Percentiles rank a stretch among this genome's conserved stretches.
phyloP scores from a whole-genome alignment of 2,888 invertebrate species.

The Hyles lineata region DNA sequence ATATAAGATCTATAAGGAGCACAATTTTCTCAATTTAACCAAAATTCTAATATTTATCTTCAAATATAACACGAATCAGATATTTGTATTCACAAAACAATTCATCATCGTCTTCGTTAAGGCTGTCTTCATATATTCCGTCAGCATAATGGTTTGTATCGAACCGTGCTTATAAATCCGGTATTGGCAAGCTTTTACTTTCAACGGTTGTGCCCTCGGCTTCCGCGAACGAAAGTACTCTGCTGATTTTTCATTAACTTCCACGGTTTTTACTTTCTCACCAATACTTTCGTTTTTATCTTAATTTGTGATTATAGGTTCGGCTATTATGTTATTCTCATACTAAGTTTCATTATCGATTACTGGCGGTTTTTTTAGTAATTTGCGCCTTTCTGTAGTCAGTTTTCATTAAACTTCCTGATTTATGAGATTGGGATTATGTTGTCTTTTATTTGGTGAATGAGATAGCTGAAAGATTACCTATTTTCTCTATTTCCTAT shows the following conservation, averaged over 20 bases:
- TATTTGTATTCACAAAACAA: neutral
- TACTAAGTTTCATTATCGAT: no score
- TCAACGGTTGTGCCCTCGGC: constrained; percentile 50
- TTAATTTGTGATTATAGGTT: constrained; percentile 4
- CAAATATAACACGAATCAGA: neutral
- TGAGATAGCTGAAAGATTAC: no score
- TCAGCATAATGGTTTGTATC: constrained; percentile 6
- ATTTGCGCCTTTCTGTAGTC: no score
- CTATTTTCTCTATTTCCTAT: no score
- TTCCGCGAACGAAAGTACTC: constrained; percentile 78
- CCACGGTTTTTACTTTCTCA: constrained; percentile 38
- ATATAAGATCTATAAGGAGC: no score
- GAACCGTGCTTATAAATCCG: constrained; percentile 45
- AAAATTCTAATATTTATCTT: neutral
- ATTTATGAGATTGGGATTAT: no score
- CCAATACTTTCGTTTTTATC: constrained; percentile 16
- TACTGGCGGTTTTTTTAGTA: no score
- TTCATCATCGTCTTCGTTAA: neutral
- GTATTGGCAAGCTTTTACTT: constrained; percentile 79
- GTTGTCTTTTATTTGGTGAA: no score
- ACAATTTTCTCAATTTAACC: no score
- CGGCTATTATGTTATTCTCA: neutral
- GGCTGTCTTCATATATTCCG: neutral
- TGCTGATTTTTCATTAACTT: constrained; percentile 38
- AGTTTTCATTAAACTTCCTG: no score